These are phyloP conservation scores for Iphiclides podalirius DNA, from an alignment of 2,888 invertebrate genomes.

Conservation along the genomic window DNA sequence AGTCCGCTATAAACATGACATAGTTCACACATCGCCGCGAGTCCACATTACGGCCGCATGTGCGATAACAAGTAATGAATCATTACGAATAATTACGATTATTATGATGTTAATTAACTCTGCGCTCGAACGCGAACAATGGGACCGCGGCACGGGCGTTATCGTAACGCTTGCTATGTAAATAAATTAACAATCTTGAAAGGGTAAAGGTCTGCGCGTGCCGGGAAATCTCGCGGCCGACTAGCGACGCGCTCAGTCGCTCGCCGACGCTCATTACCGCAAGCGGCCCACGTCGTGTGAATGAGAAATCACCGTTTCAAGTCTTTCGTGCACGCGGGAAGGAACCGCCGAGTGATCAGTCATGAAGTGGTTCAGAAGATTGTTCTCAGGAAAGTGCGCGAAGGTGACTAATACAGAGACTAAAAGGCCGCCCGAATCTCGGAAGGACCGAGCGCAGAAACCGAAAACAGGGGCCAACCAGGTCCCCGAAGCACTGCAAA, in stretches of 20 bases:
- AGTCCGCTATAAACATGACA: conserved; percentile 8
- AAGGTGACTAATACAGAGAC: conserved; percentile 48
- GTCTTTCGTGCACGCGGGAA: conserved; percentile 82
- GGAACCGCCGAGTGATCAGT: conserved; percentile 80
- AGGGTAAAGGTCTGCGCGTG: conserved; percentile 75
- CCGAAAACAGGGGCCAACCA: neutral
- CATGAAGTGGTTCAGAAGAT: conserved; percentile 84
- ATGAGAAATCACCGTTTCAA: conserved; percentile 82
- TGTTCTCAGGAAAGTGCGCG: conserved; percentile 78
- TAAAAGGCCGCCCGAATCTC: conserved; percentile 31
- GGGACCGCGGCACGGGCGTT: conserved; percentile 54
- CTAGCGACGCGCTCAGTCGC: conserved; percentile 41
- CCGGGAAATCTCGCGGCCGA: conserved; percentile 36
- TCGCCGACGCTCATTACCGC: conserved; percentile 38
- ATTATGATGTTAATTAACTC: conserved; percentile 61
- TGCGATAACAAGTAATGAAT: conserved; percentile 35
- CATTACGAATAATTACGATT: conserved; percentile 48
- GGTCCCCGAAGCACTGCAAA: too few species aligned
- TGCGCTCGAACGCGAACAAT: conserved; percentile 54
- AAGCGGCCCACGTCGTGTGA: conserved; percentile 48
- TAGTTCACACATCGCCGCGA: conserved; percentile 14
- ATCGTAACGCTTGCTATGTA: conserved; percentile 60
- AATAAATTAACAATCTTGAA: conserved; percentile 65
- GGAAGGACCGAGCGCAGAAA: conserved; percentile 11
- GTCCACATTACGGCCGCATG: conserved; percentile 34